phyloP scores from a whole-genome alignment of 2,113 vertebrate genomes.

The Atractosteus spatula region DNA sequence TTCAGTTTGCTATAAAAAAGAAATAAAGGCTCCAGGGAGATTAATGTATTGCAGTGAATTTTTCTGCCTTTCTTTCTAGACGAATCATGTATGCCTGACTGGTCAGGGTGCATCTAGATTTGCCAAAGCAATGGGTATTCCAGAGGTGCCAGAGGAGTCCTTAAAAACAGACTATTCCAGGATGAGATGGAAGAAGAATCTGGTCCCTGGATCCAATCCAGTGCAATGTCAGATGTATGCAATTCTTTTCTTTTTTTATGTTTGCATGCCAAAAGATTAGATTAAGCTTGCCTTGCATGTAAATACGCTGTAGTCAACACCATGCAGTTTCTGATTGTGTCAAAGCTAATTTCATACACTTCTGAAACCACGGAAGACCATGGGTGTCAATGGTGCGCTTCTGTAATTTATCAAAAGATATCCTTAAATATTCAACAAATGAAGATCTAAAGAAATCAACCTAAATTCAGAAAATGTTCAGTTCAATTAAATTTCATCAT shows the following conservation, averaged over 20 bases:
- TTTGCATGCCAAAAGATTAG: neutral
- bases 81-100: constrained; percentile 79
- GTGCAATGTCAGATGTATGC: constrained; percentile 72
- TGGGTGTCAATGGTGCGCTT: too few relatives aligned
- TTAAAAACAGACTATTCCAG: constrained; percentile 78
- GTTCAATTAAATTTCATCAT: too few relatives aligned
- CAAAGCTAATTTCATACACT: too few relatives aligned
- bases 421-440: too few relatives aligned
- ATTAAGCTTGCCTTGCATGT: too few relatives aligned
- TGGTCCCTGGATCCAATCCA: constrained; percentile 58
- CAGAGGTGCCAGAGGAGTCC: constrained; percentile 69
- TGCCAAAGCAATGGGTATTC: constrained; percentile 76
- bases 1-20: too few relatives aligned
- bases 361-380: too few relatives aligned
- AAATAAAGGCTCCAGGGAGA: neutral
- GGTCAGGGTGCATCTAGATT: constrained; percentile 78
- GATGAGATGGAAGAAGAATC: constrained; percentile 75
- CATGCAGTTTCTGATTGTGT: too few relatives aligned
- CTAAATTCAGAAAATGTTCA: too few relatives aligned
- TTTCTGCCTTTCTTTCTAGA: constrained; percentile 57
- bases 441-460: too few relatives aligned
- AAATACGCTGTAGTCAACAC: too few relatives aligned
- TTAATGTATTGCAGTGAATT: constrained; percentile 7
- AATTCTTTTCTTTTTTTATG: neutral
- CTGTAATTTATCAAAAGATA: too few relatives aligned